These are phyloP conservation scores for Dermatophagoides farinae DNA, from an alignment of 1,140 invertebrate genomes.

Conservation along the genomic window DNA sequence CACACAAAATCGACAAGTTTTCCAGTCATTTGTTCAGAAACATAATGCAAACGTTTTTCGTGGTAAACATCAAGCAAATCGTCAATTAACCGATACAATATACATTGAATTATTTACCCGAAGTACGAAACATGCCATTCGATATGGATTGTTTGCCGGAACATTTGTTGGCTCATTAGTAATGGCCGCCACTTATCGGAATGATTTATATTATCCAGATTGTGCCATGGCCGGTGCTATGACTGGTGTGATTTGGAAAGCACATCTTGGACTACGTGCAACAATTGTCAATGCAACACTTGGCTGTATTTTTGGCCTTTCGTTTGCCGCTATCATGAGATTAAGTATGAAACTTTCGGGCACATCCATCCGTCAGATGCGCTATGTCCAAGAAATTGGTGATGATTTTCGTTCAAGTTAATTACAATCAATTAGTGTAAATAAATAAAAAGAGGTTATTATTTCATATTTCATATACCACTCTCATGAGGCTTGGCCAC, in stretches of 20 bases:
- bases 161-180: background rate
- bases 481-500: no score
- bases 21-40: background rate
- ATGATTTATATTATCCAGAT: slow-evolving; percentile 5
- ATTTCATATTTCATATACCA: no score
- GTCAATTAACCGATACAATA: slow-evolving; percentile 4
- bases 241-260: background rate
- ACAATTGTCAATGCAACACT: background rate
- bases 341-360: background rate
- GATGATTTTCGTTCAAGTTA: background rate
- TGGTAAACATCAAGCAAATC: slow-evolving; percentile 5
- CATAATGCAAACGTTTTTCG: slow-evolving; percentile 10
- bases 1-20: background rate
- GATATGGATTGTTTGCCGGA: background rate
- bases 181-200: background rate
- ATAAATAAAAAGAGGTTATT: no score
- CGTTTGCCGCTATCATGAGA: slow-evolving; percentile 2
- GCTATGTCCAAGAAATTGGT: background rate
- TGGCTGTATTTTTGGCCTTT: background rate
- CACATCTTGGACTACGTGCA: slow-evolving; percentile 4
- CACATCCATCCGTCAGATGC: background rate
- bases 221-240: background rate
- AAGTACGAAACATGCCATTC: background rate
- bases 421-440: background rate
- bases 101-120: background rate